Percentiles rank a stretch among this genome's conserved stretches.
Conservation (phyloP, 2,113 vertebrate genomes). For the Nymphicus hollandicus region DNA sequence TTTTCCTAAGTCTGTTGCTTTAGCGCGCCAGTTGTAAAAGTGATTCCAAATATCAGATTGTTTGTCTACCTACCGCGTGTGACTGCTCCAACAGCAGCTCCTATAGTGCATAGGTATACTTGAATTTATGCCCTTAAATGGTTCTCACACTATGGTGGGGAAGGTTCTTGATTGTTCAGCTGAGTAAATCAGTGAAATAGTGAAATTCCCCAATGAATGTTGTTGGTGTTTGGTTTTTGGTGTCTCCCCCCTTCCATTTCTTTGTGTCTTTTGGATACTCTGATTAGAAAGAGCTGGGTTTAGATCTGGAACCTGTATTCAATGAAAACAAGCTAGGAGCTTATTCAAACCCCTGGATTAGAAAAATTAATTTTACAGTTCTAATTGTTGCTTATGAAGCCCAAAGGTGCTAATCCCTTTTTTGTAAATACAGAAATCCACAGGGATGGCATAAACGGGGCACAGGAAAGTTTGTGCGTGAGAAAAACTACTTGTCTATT, state of each 20-base stretch:
- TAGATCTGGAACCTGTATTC: background rate
- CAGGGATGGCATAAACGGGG: background rate
- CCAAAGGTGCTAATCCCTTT: background rate
- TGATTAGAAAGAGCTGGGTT: background rate
- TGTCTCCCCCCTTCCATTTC: rapidly evolving
- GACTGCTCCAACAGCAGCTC: background rate
- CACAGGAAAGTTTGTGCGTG: background rate
- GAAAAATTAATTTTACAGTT: background rate
- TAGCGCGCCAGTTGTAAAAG: rapidly evolving
- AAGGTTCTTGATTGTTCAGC: background rate
- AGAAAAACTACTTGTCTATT: background rate
- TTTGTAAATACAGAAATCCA: background rate
- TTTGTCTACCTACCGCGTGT: background rate
- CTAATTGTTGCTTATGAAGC: background rate
- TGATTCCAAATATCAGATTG: background rate
- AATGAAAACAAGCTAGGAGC: background rate
- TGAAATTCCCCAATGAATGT: background rate
- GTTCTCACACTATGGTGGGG: rapidly evolving
- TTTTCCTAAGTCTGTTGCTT: background rate
- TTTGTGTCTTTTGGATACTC: background rate
- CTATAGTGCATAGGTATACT: background rate
- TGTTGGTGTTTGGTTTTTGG: background rate
- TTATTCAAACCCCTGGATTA: background rate
- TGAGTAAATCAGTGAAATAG: background rate
- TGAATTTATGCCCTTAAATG: background rate